Conservation (phyloP, 2,888 invertebrate species). For the Synanthedon formicaeformis region DNA sequence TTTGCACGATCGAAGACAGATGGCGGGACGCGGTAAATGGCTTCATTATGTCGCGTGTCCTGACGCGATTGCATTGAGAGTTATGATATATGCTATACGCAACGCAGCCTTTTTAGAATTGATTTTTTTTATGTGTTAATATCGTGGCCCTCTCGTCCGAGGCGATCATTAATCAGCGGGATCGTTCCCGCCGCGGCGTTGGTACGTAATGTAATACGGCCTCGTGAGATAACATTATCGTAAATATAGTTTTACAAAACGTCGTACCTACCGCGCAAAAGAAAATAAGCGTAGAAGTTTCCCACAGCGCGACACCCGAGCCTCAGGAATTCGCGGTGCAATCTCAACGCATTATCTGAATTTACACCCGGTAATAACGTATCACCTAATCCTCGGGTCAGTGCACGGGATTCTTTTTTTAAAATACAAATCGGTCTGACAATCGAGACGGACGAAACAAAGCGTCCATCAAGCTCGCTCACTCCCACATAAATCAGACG, state of each 20-base stretch:
- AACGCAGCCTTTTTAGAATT: conserved; percentile 25
- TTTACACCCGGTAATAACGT: conserved; percentile 45
- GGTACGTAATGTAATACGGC: conserved; percentile 53
- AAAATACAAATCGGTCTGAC: conserved; percentile 32
- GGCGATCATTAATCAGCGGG: conserved; percentile 48
- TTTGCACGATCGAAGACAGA: conserved; percentile 32
- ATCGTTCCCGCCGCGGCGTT: conserved; percentile 22
- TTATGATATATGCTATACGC: conserved; percentile 4
- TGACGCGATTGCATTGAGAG: conserved; percentile 14
- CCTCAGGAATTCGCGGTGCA: conserved; percentile 45
- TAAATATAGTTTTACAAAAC: conserved; percentile 64
- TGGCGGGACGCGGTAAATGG: conserved; percentile 28
- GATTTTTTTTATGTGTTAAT: conserved; percentile 24
- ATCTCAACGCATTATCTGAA: conserved; percentile 58
- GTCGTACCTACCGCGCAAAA: conserved; percentile 50
- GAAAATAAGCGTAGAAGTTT: conserved; percentile 28
- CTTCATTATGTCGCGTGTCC: conserved; percentile 39
- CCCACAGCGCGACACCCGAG: conserved; percentile 47
- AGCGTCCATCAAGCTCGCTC: conserved; percentile 68
- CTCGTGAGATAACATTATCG: conserved; percentile 56
- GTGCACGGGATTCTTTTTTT: conserved; percentile 36
- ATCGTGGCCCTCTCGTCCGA: conserved; percentile 29
- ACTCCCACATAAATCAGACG: conserved; percentile 69
- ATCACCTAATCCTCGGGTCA: conserved; percentile 39
- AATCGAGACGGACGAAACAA: conserved; percentile 58